phyloP scores from a whole-genome alignment of 1,140 invertebrate genomes.

The Diorhabda sublineata region DNA sequence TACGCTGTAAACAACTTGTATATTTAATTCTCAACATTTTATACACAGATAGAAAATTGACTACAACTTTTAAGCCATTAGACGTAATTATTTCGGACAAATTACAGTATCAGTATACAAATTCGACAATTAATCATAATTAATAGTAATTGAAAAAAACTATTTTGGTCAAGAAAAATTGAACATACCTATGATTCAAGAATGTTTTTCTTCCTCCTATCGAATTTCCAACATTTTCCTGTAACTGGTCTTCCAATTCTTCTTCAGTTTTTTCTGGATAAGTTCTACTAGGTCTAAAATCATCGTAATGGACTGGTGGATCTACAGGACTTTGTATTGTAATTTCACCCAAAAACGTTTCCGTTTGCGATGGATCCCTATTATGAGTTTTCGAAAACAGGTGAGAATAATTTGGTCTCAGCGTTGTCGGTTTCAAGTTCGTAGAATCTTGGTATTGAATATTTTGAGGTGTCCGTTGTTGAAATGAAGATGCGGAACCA shows the following conservation, averaged over 20 bases:
- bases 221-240: constrained; percentile 10
- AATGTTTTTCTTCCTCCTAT: constrained; percentile 12
- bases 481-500: constrained; percentile 4
- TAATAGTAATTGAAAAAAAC: no score
- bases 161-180: background rate
- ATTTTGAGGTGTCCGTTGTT: constrained; percentile 4
- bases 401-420: constrained; percentile 41
- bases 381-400: constrained; percentile 47
- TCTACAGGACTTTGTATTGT: constrained; percentile 56
- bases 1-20: no score
- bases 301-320: constrained; percentile 30
- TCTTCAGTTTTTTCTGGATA: constrained; percentile 8
- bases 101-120: no score
- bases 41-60: no score
- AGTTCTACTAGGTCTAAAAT: constrained; percentile 15
- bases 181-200: constrained; percentile 28
- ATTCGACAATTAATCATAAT: no score
- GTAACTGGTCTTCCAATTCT: background rate
- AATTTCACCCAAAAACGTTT: constrained; percentile 57
- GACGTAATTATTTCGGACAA: no score
- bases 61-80: no score
- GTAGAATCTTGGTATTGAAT: constrained; percentile 5
- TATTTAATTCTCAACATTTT: no score
- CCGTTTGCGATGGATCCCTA: constrained; percentile 54
- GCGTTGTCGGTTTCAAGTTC: constrained; percentile 37